Evolutionary conservation across 1,140 invertebrate species (phyloP).

Genomic region (Galendromus occidentalis): DNA sequence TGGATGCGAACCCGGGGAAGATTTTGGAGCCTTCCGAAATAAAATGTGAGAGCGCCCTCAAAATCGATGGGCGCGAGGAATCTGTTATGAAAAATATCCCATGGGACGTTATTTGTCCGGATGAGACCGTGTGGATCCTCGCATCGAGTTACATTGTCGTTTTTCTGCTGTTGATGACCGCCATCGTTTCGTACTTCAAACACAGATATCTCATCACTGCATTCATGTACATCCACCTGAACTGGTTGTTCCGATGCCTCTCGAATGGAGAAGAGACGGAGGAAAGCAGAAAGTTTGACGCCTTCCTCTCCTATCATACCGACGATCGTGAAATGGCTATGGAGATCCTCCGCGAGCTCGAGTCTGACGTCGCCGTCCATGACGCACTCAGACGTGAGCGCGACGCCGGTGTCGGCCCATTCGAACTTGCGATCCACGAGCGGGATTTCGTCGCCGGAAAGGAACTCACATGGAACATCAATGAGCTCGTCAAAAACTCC

Average conservation of each 20-base stretch:
- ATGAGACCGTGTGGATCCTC: background rate
- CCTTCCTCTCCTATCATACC: background rate
- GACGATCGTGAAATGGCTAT: background rate
- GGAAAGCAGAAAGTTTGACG: no score
- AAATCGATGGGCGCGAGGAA: background rate
- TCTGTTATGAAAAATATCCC: background rate
- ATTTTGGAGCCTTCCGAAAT: background rate
- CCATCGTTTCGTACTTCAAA: background rate
- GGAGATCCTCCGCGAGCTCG: no score
- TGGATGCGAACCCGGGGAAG: background rate
- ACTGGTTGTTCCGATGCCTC: background rate
- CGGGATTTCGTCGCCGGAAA: conserved; percentile 52
- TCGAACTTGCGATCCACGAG: conserved; percentile 46
- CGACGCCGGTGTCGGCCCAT: conserved; percentile 12
- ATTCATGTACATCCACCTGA: background rate
- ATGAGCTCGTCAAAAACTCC: conserved; percentile 51
- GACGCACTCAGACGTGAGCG: background rate
- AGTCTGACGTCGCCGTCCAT: no score
- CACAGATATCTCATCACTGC: background rate
- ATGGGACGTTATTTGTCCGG: background rate
- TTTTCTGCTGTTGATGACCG: background rate
- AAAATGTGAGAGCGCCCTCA: background rate
- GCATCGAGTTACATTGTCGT: no score
- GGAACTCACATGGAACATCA: conserved; percentile 56
- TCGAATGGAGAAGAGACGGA: no score